Evolutionary conservation across 2,888 invertebrate genomes (phyloP).

Genomic region (Scaptomyza tumidula): DNA sequence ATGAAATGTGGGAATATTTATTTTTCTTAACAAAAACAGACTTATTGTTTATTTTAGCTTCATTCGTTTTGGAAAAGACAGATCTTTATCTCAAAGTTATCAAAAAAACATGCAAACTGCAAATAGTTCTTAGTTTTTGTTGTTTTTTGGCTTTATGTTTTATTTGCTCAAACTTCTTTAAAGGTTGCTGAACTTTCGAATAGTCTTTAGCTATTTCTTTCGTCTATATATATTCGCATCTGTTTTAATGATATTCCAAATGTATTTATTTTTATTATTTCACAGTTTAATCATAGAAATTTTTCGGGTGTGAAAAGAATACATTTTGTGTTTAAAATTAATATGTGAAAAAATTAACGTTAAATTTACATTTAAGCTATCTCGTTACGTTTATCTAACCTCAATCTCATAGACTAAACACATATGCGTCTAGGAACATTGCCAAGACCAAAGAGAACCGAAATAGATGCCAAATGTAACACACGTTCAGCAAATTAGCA

Average conservation of each 20-base stretch:
- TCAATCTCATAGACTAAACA: conserved; percentile 15
- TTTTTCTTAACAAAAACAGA: neutral
- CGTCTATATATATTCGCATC: neutral
- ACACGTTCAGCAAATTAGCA: conserved; percentile 62
- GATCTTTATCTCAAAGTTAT: too few species aligned
- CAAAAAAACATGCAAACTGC: too few species aligned
- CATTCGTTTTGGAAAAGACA: too few species aligned
- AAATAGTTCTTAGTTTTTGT: too few species aligned
- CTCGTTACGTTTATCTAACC: conserved; percentile 45
- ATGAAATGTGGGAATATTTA: neutral
- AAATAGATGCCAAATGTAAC: conserved; percentile 55
- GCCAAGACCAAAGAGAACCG: conserved; percentile 14
- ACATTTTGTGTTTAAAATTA: conserved; percentile 18
- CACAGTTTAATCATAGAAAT: conserved; percentile 37
- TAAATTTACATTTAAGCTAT: conserved; percentile 24
- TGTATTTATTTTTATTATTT: conserved; percentile 24
- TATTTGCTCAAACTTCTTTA: neutral
- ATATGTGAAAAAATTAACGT: neutral
- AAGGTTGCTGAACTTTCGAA: conserved; percentile 34
- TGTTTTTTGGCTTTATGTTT: neutral
- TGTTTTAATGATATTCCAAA: conserved; percentile 8
- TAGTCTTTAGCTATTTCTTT: neutral
- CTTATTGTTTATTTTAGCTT: too few species aligned
- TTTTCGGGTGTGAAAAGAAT: conserved; percentile 46
- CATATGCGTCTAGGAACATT: conserved; percentile 19